Percentiles rank a stretch among this genome's conserved stretches.
Conservation (phyloP, 2,797 vertebrate species). For the Buphagus erythrorhynchus region DNA sequence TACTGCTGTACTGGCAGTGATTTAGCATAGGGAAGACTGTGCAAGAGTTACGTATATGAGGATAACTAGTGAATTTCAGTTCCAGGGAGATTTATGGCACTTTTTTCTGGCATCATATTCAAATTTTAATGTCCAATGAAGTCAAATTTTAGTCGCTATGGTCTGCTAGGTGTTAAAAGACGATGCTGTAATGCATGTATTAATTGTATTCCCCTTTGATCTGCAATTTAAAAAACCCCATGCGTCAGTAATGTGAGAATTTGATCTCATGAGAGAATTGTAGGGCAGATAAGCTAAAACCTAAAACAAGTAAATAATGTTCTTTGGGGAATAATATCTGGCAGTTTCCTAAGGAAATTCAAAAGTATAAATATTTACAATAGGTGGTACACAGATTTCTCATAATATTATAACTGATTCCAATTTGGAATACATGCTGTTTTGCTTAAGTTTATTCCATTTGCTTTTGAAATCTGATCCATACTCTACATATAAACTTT, state of each 20-base stretch:
- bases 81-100: background rate
- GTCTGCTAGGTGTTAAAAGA: background rate
- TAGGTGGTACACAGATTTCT: constrained; percentile 42
- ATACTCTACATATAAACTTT: background rate
- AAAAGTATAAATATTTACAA: constrained; percentile 64
- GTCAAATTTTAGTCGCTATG: background rate
- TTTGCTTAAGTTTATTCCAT: constrained; percentile 34
- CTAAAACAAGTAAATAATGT: constrained; percentile 53
- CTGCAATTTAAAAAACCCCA: background rate
- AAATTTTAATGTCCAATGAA: background rate
- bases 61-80: background rate
- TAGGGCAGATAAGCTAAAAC: constrained; percentile 46
- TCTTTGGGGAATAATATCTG: constrained; percentile 37
- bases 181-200: background rate
- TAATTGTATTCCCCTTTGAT: background rate
- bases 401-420: constrained; percentile 39
- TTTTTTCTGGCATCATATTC: background rate
- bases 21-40: background rate
- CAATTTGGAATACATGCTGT: constrained; percentile 18
- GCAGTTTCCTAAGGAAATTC: constrained; percentile 55
- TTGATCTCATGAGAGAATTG: constrained; percentile 22
- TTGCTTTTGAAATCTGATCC: constrained; percentile 50
- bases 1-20: background rate
- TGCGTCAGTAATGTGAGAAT: background rate
- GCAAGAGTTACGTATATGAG: background rate